phyloP scores from a whole-genome alignment of 1,140 invertebrate species.

The Heliconius congener region DNA sequence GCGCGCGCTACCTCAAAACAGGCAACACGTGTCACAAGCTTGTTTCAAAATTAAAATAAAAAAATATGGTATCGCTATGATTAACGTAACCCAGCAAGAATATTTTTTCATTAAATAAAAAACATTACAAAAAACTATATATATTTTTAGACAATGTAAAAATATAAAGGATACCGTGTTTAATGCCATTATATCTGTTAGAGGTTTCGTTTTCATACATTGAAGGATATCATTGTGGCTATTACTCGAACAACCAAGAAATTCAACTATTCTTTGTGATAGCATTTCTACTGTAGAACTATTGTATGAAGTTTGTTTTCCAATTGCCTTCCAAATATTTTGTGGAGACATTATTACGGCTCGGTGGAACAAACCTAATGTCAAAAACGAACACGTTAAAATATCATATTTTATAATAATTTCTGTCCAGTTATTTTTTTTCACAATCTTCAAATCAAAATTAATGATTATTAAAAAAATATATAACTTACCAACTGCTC shows the following conservation, averaged over 20 bases:
- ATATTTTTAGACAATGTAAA: neutral
- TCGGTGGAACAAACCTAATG: conserved; percentile 67
- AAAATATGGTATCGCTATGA: too few relatives aligned
- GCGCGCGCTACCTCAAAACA: too few relatives aligned
- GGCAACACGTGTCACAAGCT: too few relatives aligned
- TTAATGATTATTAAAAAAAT: neutral
- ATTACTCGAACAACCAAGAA: conserved; percentile 53
- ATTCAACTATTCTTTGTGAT: conserved; percentile 51
- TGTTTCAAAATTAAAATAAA: too few relatives aligned
- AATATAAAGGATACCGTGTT: conserved; percentile 76
- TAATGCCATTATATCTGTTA: conserved; percentile 83
- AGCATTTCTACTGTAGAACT: conserved; percentile 46
- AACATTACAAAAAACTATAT: too few relatives aligned
- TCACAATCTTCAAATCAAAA: too few relatives aligned
- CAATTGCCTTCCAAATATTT: conserved; percentile 63
- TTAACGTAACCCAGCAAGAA: too few relatives aligned
- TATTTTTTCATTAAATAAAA: too few relatives aligned
- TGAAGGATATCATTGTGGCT: conserved; percentile 71
- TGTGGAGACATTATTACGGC: conserved; percentile 71
- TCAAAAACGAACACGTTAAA: neutral
- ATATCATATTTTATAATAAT: neutral
- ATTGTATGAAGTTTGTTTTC: conserved; percentile 42
- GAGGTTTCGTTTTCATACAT: conserved; percentile 85
- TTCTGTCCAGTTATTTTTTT: too few relatives aligned
- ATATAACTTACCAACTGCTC: conserved; percentile 79